These are phyloP conservation scores for Struthio camelus DNA, from an alignment of 2,113 vertebrate species.

Conservation along the genomic window DNA sequence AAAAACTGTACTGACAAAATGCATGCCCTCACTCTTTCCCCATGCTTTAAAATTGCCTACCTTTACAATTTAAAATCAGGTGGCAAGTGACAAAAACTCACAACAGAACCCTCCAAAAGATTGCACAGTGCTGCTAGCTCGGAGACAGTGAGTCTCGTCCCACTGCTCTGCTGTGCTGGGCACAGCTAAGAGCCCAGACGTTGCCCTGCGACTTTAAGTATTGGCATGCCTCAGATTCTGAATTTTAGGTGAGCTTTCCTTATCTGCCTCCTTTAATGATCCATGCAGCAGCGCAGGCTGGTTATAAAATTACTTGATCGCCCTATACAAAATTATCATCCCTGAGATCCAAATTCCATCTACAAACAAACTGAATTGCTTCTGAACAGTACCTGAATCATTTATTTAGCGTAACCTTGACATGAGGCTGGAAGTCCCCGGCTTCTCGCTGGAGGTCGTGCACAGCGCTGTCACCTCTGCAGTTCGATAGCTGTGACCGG, in stretches of 20 bases:
- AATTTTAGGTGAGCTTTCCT: not conserved
- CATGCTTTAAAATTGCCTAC: not conserved
- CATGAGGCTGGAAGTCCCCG: not conserved
- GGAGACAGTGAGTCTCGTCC: not conserved
- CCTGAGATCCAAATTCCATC: not conserved
- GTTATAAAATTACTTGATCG: not conserved
- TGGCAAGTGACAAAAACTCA: not conserved
- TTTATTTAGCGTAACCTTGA: not conserved
- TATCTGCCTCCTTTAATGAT: not conserved
- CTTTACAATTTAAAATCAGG: not conserved
- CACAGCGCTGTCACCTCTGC: not conserved
- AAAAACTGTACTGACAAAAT: not conserved
- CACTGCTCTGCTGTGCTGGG: not conserved
- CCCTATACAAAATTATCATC: not conserved
- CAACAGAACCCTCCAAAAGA: not conserved
- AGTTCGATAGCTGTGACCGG: not conserved
- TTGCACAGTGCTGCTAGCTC: not conserved
- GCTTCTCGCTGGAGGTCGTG: not conserved
- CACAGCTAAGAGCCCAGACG: not conserved
- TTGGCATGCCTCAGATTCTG: not conserved
- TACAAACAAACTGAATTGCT: not conserved
- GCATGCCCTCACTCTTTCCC: not conserved
- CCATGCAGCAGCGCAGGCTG: not conserved
- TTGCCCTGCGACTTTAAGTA: not conserved
- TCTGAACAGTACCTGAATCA: not conserved